Evolutionary conservation across 2,113 vertebrate genomes (phyloP), one percentile per base, ranked within the genome.

Genomic region (Lutjanus erythropterus): DNA sequence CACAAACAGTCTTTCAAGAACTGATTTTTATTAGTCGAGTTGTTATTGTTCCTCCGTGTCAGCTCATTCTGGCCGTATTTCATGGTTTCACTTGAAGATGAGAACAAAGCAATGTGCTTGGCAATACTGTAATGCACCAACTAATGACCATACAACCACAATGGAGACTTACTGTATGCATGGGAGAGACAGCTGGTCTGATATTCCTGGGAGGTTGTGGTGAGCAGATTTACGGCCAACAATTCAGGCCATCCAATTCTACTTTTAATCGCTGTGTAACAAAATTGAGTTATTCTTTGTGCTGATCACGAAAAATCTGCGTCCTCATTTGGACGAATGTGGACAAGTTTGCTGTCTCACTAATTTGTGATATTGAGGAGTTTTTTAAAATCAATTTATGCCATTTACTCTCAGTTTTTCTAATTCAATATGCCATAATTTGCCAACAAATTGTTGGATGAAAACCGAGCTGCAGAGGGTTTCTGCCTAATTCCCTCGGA

Each of bases 381-480:
- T 10, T 23, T 64, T 65, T 66, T 66, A 9, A 50, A 10, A 19
- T 46, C 14, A 23, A 8, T 52, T 46, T 62, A 67, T 55, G 27
- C 19, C 49, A 27, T 70, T 67, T 79, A 16, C 39, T 58, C 23
- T 71, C 42, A 31, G 80, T 29, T 67, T 71, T 44, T 42, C 65
- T 69, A 61, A 88, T 76, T 73, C 18, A 69, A 47, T 69, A 11
- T 50, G 41, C 39, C 42, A 31, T 64, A 23, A 84, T 84, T 80
- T 83, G 53, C 80, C 90, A 81, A 67, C 19, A 78, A 73, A 74
- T 69, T 79, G 29, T 65, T 58, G 75, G 75, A 75, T 64, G 42
- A 58, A 53, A 44, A 77, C n/a, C 1, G 19, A 80, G 44, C 71
- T 68, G 69, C 66, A 6, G 39, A 59, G 14, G 42, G 46, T 60